A percentile compares a stretch with the other conserved stretches of the same genome.
Evolutionary conservation across 2,888 invertebrate species (phyloP).

Genomic region (Apamea epomidion): DNA sequence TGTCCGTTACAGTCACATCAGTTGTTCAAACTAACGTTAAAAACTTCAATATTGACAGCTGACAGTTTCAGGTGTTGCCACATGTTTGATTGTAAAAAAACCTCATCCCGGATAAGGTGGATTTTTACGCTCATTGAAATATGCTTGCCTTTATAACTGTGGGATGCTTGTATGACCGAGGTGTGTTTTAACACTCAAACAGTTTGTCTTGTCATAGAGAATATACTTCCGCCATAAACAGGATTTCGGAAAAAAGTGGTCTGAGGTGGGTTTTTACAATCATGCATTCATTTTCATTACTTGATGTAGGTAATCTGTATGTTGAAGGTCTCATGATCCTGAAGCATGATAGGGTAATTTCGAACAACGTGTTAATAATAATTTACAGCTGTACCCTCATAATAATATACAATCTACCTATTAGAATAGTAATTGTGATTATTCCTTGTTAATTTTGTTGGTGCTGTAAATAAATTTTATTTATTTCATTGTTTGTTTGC

Average conservation of each 20-base stretch:
- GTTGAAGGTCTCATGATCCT: background rate
- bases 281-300: constrained; percentile 1
- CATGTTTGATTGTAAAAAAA: constrained; percentile 3
- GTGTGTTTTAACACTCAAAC: constrained; percentile 1
- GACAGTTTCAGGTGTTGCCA: constrained; percentile 7
- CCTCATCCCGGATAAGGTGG: constrained; percentile 5
- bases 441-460: constrained; percentile 50
- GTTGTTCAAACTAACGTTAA: constrained; percentile 10
- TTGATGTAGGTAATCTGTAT: background rate
- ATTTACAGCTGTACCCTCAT: background rate
- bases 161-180: background rate
- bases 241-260: constrained; percentile 11
- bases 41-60: constrained; percentile 18
- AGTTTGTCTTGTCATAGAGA: constrained; percentile 13
- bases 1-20: constrained; percentile 13
- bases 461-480: constrained; percentile 62
- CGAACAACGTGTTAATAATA: background rate
- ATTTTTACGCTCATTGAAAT: constrained; percentile 12
- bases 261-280: constrained; percentile 17
- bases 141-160: background rate
- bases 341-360: background rate
- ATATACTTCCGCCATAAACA: background rate
- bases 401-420: background rate
- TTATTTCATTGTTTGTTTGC: constrained; percentile 25
- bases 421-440: constrained; percentile 9